Conservation (phyloP, 1,140 invertebrate genomes). For the Belonocnema kinseyi region DNA sequence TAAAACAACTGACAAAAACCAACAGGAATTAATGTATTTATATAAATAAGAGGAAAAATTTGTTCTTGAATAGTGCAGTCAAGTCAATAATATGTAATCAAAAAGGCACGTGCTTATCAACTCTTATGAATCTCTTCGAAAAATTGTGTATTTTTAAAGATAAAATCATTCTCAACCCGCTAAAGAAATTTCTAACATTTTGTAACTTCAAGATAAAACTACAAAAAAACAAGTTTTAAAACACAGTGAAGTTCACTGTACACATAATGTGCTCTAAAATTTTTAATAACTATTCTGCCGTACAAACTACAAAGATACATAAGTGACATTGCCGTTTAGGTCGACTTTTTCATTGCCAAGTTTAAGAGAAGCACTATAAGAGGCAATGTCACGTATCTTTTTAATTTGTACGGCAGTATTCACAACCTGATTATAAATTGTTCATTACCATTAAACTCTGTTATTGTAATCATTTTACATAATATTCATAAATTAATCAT, state of each 20-base stretch:
- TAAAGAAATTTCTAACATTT: slow-evolving; percentile 13
- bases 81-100: neutral
- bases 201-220: neutral
- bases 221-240: too few species aligned
- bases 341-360: too few species aligned
- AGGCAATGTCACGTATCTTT: too few species aligned
- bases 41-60: slow-evolving; percentile 31
- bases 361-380: too few species aligned
- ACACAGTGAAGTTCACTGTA: neutral
- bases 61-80: neutral
- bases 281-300: too few species aligned
- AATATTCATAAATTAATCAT: slow-evolving; percentile 32
- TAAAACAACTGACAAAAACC: slow-evolving; percentile 31
- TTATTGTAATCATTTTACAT: slow-evolving; percentile 33
- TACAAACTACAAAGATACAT: too few species aligned
- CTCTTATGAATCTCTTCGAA: neutral
- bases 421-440: neutral
- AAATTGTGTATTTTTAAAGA: neutral
- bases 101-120: neutral
- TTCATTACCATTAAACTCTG: slow-evolving; percentile 22
- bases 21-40: slow-evolving; percentile 6
- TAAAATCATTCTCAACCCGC: neutral
- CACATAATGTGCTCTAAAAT: too few species aligned
- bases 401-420: too few species aligned
- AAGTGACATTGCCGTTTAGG: too few species aligned